These are phyloP conservation scores for Cerastis leucographa DNA, from an alignment of 2,888 invertebrate species.

Conservation along the genomic window DNA sequence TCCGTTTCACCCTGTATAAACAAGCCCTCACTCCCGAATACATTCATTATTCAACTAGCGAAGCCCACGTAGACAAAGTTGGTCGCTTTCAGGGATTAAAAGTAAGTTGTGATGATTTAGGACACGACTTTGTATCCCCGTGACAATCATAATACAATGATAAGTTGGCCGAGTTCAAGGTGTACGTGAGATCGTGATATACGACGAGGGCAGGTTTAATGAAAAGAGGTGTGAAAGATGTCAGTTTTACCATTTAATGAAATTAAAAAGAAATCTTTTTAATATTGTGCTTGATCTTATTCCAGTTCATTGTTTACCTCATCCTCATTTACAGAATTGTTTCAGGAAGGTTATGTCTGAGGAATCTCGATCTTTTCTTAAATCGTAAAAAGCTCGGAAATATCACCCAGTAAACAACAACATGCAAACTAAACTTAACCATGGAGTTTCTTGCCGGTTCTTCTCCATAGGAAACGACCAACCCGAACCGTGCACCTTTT, in stretches of 20 bases:
- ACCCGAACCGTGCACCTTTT: too few species aligned
- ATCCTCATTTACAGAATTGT: too few species aligned
- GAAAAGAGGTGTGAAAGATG: too few species aligned
- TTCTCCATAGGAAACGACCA: too few species aligned
- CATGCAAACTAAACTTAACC: too few species aligned
- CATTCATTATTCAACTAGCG: slow-evolving; percentile 38
- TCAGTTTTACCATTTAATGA: background rate
- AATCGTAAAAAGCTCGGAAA: too few species aligned
- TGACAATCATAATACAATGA: slow-evolving; percentile 24
- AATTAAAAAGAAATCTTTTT: background rate
- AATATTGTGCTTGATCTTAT: background rate
- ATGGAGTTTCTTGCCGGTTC: too few species aligned
- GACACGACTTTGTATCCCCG: slow-evolving; percentile 21
- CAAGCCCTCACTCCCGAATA: background rate
- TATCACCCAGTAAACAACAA: too few species aligned
- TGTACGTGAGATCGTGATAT: slow-evolving; percentile 1
- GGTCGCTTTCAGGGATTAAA: slow-evolving; percentile 30
- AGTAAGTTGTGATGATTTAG: slow-evolving; percentile 46
- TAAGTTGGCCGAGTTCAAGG: slow-evolving; percentile 9
- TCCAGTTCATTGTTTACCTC: too few species aligned
- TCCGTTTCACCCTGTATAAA: too few species aligned
- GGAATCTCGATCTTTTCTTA: too few species aligned
- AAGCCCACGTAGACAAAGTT: slow-evolving; percentile 34
- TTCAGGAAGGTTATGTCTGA: too few species aligned
- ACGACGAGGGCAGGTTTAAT: background rate